Base-by-base conservation (phyloP, 2,113 vertebrate species). In the Nansenia antarctica region DNA sequence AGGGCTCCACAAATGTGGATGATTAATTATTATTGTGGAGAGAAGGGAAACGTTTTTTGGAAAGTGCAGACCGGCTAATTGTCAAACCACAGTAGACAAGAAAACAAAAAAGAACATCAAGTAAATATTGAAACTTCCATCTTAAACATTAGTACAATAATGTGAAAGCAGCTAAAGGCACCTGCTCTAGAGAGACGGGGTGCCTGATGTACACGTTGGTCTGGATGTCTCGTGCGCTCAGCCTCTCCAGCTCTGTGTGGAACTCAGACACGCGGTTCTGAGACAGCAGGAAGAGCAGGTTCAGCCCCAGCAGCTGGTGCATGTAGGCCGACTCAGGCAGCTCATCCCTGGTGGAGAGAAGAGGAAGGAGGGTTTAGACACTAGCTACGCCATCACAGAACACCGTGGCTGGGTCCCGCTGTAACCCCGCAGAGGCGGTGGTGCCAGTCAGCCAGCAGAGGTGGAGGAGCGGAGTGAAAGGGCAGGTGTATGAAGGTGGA, bases 201-300 rank as follows among this genome's bases (percentile, higher is more conserved):
- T 98, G 96, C n/a, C 92, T 91, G 89, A 98, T 98, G 93, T 96
- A 97, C 0, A 98, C 94, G 3, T 98, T 97, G 54, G 91, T 94
- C 88, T 97, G 96, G 78, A 98, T 96, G 34, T 98, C 96, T 58
- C 92, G 92, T 1, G 94, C 95, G 7, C 94, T 96, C 15, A 98
- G 86, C 57, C 96, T 81, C 88, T 98, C 96, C n/a, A 98, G 88
- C 86, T 98, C 96, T 0, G 96, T 98, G 88, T 98, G 96, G 84
- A 98, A 98, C 74, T 98, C 96, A 0, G 96, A 97, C 64, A 98
- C 94, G 2, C 96, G 93, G 81, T 98, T 98, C 89, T 98, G 96
- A 45, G 96, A 98, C 22, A 98, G 93, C 79, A 98, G 93, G 90
- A 98, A 98, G 49, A 98, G 96, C 58, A 98, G 90, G 74, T 98